phyloP scores from a whole-genome alignment of 1,140 invertebrate species.

The Drosophila tani region DNA sequence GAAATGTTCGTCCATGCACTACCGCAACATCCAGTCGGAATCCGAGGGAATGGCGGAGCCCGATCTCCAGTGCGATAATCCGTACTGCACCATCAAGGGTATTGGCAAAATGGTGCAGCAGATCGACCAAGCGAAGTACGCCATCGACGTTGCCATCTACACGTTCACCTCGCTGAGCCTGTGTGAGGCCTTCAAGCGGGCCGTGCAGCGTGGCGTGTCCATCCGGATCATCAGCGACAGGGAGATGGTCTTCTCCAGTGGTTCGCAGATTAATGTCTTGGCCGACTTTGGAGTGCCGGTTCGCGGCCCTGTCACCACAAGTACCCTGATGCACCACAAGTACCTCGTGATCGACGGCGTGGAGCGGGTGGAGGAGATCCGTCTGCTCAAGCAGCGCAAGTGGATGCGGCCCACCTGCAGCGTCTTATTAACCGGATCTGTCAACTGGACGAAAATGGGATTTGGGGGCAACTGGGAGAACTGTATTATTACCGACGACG shows the following conservation, averaged over 20 bases:
- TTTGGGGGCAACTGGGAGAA: constrained; percentile 74
- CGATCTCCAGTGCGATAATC: constrained; percentile 23
- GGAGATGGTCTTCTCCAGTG: constrained; percentile 52
- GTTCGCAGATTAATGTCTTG: constrained; percentile 43
- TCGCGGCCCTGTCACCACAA: constrained; percentile 38
- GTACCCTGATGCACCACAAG: constrained; percentile 76
- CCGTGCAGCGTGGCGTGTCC: constrained; percentile 49
- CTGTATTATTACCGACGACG: constrained; percentile 52
- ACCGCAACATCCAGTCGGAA: neutral
- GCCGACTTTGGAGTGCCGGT: constrained; percentile 29
- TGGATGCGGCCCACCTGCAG: neutral
- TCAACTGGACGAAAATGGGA: constrained; percentile 69
- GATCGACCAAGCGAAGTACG: constrained; percentile 62
- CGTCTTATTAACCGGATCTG: constrained; percentile 57
- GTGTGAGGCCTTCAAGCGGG: constrained; percentile 34
- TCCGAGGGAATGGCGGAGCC: fast-evolving
- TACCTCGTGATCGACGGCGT: constrained; percentile 64
- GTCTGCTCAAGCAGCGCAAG: neutral
- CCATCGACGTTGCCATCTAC: constrained; percentile 73
- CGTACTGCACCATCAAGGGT: constrained; percentile 35
- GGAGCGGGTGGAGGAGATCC: constrained; percentile 37
- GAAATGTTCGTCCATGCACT: neutral
- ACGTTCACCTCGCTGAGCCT: constrained; percentile 50
- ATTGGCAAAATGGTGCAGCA: constrained; percentile 34
- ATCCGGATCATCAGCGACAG: constrained; percentile 67